Base-by-base conservation (phyloP, 2,113 vertebrate genomes). In the Phainopepla nitens region DNA sequence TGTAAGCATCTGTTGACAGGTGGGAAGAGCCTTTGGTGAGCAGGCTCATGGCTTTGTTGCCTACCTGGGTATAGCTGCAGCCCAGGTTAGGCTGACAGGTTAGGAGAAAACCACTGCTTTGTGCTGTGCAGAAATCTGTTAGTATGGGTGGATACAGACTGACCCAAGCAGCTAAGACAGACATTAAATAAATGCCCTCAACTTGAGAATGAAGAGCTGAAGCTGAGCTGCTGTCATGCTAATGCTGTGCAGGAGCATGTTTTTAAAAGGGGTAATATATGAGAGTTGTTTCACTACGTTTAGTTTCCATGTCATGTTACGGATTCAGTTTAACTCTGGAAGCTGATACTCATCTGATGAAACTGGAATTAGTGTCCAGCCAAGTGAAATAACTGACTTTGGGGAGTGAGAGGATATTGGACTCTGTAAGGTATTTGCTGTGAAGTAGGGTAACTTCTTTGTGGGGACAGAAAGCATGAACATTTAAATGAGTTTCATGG, bases 1-100 rank as follows among this genome's bases (percentile, higher is more conserved):
- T 96, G 58, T 97, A 95, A 97, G 94, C 92, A 92, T 97, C 88
- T 96, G 65, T 83, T 97, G 96, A 83, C 93, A 96, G 87, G 94
- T 96, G 75, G 85, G 50, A 83, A 96, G 94, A 91, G 79, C 85
- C 96, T 65, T 86, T 96, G 83, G 83, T 94, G 83, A 97, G 94
- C 87, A 92, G 89, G 82, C 45, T 75, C 15, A 8, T 94, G 71
- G 20, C 70, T 89, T 93, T 96, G 89, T 96, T 96, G 92, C 71
- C 35, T 97, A 8, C 66, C 57, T 92, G 73, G 77, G 36, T 96
- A 42, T 77, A 93, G 90, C 65, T 80, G 49, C 78, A 90, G 87
- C 58, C 76, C 28, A 11, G 73, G 61, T 35, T 51, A 92, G 56
- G 68, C 75, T 94, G 89, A 82, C 75, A 90, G 69, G 76, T 80